A percentile compares a stretch with the other conserved stretches of the same genome.
Evolutionary conservation across 2,888 invertebrate genomes (phyloP).

Genomic region (Masnerella sp.): DNA sequence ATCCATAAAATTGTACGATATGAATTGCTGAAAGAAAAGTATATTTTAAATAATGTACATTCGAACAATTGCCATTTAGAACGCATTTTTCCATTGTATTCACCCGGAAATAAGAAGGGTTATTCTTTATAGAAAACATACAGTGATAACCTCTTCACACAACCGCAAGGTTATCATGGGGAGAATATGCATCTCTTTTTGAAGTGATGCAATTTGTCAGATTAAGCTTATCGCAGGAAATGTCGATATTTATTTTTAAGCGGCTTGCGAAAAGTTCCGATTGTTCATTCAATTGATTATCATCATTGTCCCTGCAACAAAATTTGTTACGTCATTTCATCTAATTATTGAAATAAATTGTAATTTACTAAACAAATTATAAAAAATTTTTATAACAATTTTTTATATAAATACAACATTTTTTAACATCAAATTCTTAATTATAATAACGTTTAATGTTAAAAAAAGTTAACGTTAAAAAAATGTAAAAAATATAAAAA

Average conservation of each 20-base stretch:
- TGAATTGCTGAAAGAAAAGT: too few relatives aligned
- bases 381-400: too few relatives aligned
- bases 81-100: conserved; percentile 5
- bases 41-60: too few relatives aligned
- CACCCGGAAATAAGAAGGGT: conserved; percentile 48
- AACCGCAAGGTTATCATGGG: conserved; percentile 37
- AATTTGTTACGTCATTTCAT: too few relatives aligned
- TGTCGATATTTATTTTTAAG: conserved; percentile 42
- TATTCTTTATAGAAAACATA: conserved; percentile 45
- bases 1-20: conserved; percentile 1
- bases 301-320: too few relatives aligned
- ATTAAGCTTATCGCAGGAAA: conserved; percentile 48
- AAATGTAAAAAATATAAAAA: too few relatives aligned
- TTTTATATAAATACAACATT: too few relatives aligned
- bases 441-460: too few relatives aligned
- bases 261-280: conserved; percentile 20
- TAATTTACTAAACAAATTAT: too few relatives aligned
- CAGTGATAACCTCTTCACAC: conserved; percentile 42
- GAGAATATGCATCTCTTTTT: conserved; percentile 35
- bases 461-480: too few relatives aligned
- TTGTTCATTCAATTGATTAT: conserved; percentile 1
- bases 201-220: conserved; percentile 55
- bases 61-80: background rate
- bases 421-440: too few relatives aligned
- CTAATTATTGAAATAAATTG: too few relatives aligned